Conservation (phyloP, 1,140 invertebrate genomes). For the Brachionus sp. region DNA sequence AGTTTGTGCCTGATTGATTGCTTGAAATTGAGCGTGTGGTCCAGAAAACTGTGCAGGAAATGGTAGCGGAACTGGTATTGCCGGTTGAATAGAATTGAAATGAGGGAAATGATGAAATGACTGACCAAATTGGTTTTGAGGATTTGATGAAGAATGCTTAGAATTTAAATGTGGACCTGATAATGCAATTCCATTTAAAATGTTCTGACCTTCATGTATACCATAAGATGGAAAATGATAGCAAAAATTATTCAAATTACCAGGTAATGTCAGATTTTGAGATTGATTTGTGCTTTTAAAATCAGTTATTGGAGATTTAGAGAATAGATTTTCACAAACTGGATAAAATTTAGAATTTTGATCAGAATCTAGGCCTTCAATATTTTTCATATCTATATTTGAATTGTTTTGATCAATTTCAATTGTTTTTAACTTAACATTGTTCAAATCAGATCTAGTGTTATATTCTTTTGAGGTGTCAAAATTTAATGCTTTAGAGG, state of each 20-base stretch:
- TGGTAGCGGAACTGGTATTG: not conserved
- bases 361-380: too few relatives aligned
- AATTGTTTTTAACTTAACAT: not conserved
- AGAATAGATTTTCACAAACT: not conserved
- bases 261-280: not conserved
- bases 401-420: too few relatives aligned
- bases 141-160: not conserved
- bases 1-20: not conserved
- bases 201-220: constrained; percentile 3
- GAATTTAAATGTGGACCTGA: not conserved
- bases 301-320: not conserved
- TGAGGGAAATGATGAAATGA: not conserved
- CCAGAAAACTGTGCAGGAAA: not conserved
- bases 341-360: not conserved
- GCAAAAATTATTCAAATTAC: not conserved
- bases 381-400: too few relatives aligned
- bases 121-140: not conserved
- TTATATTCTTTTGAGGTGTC: not conserved
- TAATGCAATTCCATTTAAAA: not conserved
- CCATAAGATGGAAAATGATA: not conserved
- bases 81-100: constrained; percentile 13
- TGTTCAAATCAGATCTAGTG: not conserved
- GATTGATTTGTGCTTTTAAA: not conserved
- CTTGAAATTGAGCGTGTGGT: constrained; percentile 3
- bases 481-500: too few relatives aligned